A percentile compares a stretch with the other conserved stretches of the same genome.
These are phyloP conservation scores for Chloroceryle amazona DNA, from an alignment of 2,797 vertebrate species.

Conservation along the genomic window DNA sequence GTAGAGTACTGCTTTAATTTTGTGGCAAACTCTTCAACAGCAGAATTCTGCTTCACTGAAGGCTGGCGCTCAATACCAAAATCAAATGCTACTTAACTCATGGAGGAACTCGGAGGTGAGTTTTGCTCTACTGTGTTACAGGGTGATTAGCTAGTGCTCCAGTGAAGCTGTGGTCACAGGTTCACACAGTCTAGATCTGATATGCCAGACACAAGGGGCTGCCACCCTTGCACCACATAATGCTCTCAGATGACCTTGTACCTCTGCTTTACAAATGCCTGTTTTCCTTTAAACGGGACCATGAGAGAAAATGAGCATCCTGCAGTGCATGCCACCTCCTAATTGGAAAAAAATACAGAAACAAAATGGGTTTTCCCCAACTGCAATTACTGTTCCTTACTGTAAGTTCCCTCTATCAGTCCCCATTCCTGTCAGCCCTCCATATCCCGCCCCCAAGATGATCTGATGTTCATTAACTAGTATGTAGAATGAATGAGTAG, in stretches of 20 bases:
- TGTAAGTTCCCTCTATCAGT: neutral
- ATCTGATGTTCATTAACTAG: neutral
- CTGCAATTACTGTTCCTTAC: neutral
- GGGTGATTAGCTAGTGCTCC: neutral
- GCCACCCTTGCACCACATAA: neutral
- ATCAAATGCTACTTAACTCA: neutral
- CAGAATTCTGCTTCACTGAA: neutral
- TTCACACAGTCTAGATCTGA: neutral
- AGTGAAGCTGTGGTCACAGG: neutral
- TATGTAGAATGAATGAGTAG: neutral
- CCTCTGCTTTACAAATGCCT: neutral
- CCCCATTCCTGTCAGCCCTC: neutral
- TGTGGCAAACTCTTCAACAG: neutral
- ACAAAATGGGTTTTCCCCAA: no score
- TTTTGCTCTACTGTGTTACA: neutral
- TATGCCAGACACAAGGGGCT: neutral
- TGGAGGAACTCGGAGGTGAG: neutral
- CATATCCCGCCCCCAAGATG: no score
- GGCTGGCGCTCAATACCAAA: neutral
- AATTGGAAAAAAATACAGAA: neutral
- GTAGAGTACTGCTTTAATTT: neutral
- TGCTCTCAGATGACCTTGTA: neutral
- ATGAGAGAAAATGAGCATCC: neutral
- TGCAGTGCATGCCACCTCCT: neutral
- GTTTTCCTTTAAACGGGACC: neutral